Percentiles rank a stretch among this genome's conserved stretches.
Evolutionary conservation across 2,888 invertebrate genomes (phyloP).

Genomic region (Drosophila setosimentum): DNA sequence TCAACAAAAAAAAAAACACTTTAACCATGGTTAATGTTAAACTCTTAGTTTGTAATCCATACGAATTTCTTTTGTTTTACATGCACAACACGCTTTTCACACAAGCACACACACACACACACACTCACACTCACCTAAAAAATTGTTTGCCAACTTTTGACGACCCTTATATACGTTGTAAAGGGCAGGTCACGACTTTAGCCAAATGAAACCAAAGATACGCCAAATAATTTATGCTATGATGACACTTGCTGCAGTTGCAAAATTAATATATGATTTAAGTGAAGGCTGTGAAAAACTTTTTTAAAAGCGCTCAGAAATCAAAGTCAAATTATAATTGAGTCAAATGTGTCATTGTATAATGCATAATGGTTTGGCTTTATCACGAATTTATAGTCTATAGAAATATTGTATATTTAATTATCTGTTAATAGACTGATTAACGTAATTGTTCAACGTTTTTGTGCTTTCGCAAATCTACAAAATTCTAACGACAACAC

Average conservation of each 20-base stretch:
- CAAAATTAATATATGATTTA: background rate
- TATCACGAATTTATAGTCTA: slow-evolving; percentile 9
- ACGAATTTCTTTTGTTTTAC: slow-evolving; percentile 11
- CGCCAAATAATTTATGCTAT: background rate
- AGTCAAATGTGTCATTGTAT: background rate
- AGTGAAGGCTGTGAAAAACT: background rate
- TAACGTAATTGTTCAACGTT: background rate
- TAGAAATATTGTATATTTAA: background rate
- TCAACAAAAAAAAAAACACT: slow-evolving; percentile 1
- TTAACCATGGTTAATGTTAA: slow-evolving; percentile 23
- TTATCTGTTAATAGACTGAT: background rate
- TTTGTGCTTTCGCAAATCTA: background rate
- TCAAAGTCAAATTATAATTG: background rate
- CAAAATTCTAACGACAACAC: background rate
- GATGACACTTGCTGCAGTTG: background rate
- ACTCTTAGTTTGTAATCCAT: slow-evolving; percentile 33
- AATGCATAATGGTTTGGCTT: background rate
- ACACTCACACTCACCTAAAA: background rate
- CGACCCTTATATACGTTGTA: background rate
- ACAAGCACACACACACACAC: background rate
- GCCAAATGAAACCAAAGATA: slow-evolving; percentile 29
- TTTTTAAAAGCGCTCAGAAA: background rate
- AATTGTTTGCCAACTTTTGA: background rate
- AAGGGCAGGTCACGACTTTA: background rate
- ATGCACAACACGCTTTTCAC: background rate